Evolutionary conservation across 2,888 invertebrate genomes (phyloP).

Genomic region (Ceramica pisi): DNA sequence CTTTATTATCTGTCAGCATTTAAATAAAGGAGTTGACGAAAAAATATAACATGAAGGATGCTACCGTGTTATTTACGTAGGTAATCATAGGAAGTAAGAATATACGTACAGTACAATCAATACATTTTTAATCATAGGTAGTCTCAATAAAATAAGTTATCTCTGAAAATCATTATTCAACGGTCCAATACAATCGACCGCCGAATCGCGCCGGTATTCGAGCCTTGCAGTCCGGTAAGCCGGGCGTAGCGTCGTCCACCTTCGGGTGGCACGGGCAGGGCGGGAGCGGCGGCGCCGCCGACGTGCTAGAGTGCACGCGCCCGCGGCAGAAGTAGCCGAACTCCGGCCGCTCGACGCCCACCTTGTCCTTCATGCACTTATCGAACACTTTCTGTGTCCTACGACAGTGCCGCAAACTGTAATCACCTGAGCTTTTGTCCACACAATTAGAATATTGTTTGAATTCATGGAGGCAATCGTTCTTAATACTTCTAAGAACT

Average conservation of each 20-base stretch:
- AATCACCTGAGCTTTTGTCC: constrained; percentile 94
- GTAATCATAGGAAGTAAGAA: not conserved
- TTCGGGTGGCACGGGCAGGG: constrained; percentile 88
- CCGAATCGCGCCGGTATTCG: constrained; percentile 92
- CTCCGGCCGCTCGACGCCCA: constrained; percentile 94
- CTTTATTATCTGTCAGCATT: not conserved
- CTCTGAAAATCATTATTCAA: constrained; percentile 26
- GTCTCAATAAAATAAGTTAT: not conserved
- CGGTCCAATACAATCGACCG: constrained; percentile 85
- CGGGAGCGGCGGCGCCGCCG: constrained; percentile 90
- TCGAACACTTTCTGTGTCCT: constrained; percentile 96
- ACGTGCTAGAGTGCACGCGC: constrained; percentile 90
- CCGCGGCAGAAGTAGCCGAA: constrained; percentile 96
- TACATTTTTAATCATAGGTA: not conserved
- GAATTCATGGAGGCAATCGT: constrained; percentile 95
- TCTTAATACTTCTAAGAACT: constrained; percentile 96
- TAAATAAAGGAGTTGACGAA: not conserved
- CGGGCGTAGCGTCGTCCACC: constrained; percentile 92
- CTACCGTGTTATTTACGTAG: not conserved
- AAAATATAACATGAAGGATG: not conserved
- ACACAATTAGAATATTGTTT: constrained; percentile 94
- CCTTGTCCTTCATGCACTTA: constrained; percentile 94
- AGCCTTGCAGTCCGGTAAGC: constrained; percentile 91
- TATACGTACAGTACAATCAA: not conserved
- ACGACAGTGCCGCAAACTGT: constrained; percentile 93